Base-by-base conservation (phyloP, 2,797 vertebrate genomes). In the Rhinoraja longicauda region DNA sequence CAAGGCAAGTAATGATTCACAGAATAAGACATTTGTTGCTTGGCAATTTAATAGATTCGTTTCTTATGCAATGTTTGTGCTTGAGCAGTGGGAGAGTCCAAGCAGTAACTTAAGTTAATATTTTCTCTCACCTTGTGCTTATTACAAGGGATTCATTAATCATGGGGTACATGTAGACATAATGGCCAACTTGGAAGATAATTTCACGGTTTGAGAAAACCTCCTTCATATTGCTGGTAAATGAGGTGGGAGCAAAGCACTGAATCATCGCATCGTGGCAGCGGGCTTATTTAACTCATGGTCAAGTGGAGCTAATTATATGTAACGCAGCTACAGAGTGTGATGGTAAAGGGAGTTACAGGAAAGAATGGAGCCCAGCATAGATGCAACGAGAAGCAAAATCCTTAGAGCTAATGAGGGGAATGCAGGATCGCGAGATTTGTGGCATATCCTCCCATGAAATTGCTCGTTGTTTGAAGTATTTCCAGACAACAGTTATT, bases 151-250 rank as follows among this genome's bases (percentile, higher is more conserved):
- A 36, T 36, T 62, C 57, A 86, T 86, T 86, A n/a, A 86, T 86
- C 82, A 62, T 67, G n/a, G 64, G n/a, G 17, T 67, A 36, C 2
- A n/a, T 36, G 59, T 62, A 62, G 84, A 64, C 17, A 67, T 88
- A 88, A 88, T 62, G n/a, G 21, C 59, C 59, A 88, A 88, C 59
- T 67, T 36, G 32, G 59, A 32, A 88, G 13, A 36, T 21, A 88
- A 67, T 88, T 88, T 88, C 59, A 88, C 21, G 36, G 84, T 32
- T 32, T 88, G 84, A 64, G 57, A 62, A 64, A 88, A 32, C 59
- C 59, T 45, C n/a, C 59, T 88, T 64, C 59, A 88, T 64, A 88
- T 88, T 88, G 13, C 84, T 88, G n/a, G 84, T 32, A 64, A 88
- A 64, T 88, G 59, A n/a, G 84, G 53, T 84, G 81, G 81, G 21